Evolutionary conservation across 2,113 vertebrate genomes (phyloP).

Genomic region (Odocoileus hemionus): DNA sequence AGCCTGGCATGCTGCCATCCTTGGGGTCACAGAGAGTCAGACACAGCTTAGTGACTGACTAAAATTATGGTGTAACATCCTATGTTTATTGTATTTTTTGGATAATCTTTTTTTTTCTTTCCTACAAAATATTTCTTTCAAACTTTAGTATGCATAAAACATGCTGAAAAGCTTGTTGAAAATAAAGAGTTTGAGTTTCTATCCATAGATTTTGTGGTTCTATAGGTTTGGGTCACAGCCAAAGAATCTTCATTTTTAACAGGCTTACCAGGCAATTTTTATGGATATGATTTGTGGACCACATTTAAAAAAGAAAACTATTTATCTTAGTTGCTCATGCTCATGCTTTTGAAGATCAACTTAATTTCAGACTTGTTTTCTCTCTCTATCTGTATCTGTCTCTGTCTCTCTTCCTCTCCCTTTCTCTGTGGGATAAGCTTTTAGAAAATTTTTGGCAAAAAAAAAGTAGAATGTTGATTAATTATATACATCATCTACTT

Average conservation of each 20-base stretch:
- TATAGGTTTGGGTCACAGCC: neutral
- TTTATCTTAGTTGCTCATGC: neutral
- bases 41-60: neutral
- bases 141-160: neutral
- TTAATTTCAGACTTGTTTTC: neutral
- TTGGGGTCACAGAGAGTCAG: neutral
- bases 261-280: neutral
- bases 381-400: neutral
- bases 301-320: neutral
- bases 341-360: neutral
- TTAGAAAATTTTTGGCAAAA: neutral
- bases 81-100: neutral
- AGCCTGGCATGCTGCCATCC: neutral
- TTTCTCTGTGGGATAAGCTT: neutral
- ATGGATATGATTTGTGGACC: neutral
- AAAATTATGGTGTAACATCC: neutral
- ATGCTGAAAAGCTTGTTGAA: neutral
- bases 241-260: neutral
- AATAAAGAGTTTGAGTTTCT: neutral
- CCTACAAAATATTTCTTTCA: neutral
- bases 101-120: neutral
- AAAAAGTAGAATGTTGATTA: neutral
- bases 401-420: neutral
- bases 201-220: neutral
- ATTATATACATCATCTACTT: neutral